Evolutionary conservation across 2,888 invertebrate genomes (phyloP), one percentile per base, ranked within the genome.

Genomic region (Drosophila cracens): DNA sequence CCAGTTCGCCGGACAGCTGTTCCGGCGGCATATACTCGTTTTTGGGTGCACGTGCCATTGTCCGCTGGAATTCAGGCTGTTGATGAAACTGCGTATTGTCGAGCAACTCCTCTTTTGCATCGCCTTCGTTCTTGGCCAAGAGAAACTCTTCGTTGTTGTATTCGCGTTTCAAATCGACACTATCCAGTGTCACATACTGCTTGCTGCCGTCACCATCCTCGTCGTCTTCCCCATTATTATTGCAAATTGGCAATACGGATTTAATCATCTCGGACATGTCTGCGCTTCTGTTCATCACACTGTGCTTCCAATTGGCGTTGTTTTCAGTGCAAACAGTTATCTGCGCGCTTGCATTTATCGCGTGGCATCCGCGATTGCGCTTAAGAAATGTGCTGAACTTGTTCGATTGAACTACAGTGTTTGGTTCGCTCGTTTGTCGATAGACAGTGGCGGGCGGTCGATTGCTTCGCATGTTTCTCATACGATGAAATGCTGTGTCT

Each of bases 261-360:
- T 91, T 89, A 67, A 91, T 89, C 34, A 86, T 84, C 18, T 90
- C 89, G 36, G 86, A 87, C 75, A 91, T 86, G 36, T 86, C 83
- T 25, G 79, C 64, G 60, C 80, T 76, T 0, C 74, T 5, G 40
- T 43, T 61, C 72, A 80, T 84, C 38, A 60, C 29, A 51, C 25
- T 51, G 18, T 43, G 33, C 54, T 64, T 51, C 43, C 57, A 59
- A 61, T 61, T 48, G 46, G 40, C 61, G 29, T 33, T 52, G 27
- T 6, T 43, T 29, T 3, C 29, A 33, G 56, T 31, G 0, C 8
- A 8, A 31, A 8, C 40, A 49, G 38, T 36, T 70, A 63, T 36
- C 40, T 48, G 65, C 46, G 74, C 77, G 74, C 74, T 64, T 70
- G 36, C 58, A 61, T 62, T 78, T 74, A 78, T 57, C 74, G 77